phyloP scores from a whole-genome alignment of 2,888 invertebrate species.

The Tanaodytes sp. region DNA sequence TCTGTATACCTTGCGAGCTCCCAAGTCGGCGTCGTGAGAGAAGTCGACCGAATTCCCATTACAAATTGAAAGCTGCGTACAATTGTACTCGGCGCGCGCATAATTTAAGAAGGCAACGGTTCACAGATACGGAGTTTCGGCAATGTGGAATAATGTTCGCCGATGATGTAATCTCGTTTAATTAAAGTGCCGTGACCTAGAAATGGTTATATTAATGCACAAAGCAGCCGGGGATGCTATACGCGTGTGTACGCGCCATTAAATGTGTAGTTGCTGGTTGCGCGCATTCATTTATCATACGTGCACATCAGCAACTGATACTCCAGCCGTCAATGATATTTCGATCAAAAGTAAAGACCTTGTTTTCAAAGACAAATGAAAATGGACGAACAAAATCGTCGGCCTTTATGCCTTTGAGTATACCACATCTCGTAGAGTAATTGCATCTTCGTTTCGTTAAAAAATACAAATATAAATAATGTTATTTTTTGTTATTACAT shows the following conservation, averaged over 20 bases:
- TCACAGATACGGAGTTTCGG: slow-evolving; percentile 47
- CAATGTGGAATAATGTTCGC: slow-evolving; percentile 57
- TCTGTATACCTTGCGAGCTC: too few relatives aligned
- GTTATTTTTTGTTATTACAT: too few relatives aligned
- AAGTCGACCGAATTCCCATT: slow-evolving; percentile 5
- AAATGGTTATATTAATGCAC: slow-evolving; percentile 63
- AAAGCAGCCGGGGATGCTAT: slow-evolving; percentile 39
- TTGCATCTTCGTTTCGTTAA: too few relatives aligned
- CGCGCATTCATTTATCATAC: slow-evolving; percentile 50
- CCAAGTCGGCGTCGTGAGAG: not conserved
- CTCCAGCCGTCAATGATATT: too few relatives aligned
- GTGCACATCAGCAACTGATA: slow-evolving; percentile 23
- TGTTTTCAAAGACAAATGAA: too few relatives aligned
- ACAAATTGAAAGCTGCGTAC: slow-evolving; percentile 23
- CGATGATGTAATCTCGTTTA: slow-evolving; percentile 64
- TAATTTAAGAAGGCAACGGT: slow-evolving; percentile 38
- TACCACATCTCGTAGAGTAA: too few relatives aligned
- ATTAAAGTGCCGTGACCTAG: slow-evolving; percentile 64
- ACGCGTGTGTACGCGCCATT: slow-evolving; percentile 51
- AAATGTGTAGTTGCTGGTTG: slow-evolving; percentile 53
- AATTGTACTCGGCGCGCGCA: slow-evolving; percentile 28
- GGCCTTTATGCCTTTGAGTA: too few relatives aligned
- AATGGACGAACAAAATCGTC: too few relatives aligned
- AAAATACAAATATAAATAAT: too few relatives aligned
- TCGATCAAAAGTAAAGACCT: too few relatives aligned